These are phyloP conservation scores for Oscheius sp. DNA, from an alignment of 2,888 invertebrate species.

Conservation along the genomic window DNA sequence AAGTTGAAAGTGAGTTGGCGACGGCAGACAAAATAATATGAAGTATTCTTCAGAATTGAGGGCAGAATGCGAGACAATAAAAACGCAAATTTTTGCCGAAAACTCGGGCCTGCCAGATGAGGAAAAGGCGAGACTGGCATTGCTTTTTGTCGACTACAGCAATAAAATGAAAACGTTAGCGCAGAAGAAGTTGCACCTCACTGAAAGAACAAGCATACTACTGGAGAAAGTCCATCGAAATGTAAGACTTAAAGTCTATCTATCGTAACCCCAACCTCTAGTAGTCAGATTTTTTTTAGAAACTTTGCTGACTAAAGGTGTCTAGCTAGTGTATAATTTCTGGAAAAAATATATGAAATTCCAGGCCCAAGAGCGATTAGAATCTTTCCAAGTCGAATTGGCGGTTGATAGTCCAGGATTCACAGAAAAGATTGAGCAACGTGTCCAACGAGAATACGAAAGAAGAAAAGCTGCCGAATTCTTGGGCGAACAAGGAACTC, in stretches of 20 bases:
- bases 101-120: too few species aligned
- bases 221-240: conserved; percentile 25
- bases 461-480: neutral
- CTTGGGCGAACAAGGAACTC: neutral
- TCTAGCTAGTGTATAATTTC: neutral
- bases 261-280: too few species aligned
- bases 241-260: too few species aligned
- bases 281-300: too few species aligned
- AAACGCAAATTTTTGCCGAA: neutral
- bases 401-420: conserved; percentile 98
- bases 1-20: conserved; percentile 13
- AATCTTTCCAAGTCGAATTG: conserved; percentile 96
- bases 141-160: too few species aligned
- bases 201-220: conserved; percentile 70
- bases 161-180: conserved; percentile 89
- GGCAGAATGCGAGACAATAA: neutral
- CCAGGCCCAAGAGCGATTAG: conserved; percentile 85
- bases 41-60: conserved; percentile 3
- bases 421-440: conserved; percentile 81
- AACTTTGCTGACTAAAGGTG: too few species aligned
- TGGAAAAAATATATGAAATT: conserved; percentile 69
- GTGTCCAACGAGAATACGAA: neutral
- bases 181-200: conserved; percentile 92
- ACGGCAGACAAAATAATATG: neutral
- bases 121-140: too few species aligned